Base-by-base conservation (phyloP, 1,140 invertebrate genomes). In the Pseudomyrmex pallidus region DNA sequence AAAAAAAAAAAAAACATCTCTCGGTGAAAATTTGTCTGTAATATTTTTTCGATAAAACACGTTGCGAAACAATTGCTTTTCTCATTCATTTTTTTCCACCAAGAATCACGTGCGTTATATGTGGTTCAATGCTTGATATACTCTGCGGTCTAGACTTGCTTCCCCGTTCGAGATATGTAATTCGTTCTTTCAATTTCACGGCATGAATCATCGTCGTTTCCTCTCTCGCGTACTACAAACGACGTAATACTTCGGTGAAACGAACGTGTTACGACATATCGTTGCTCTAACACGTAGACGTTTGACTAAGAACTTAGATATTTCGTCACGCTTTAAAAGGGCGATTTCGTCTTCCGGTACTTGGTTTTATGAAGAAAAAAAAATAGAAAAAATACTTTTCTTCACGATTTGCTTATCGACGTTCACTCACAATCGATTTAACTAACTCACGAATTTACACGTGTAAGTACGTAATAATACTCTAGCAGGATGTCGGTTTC, bases 111-210 rank as follows among this genome's bases (percentile, higher is more conserved):
- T 20, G 20, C 10, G 35, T 77, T 46, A 66, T 48, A 1, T 22
- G 17, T 17, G n/a, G 44, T 66, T 66, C n/a, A 25, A 13, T 9
- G 64, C 20, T 48, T 48, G n/a, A 80, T 72, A 61, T 72, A 70
- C 15, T 57, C 70, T 80, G 54, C 44, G 64, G 35, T 80, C 64
- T 59, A 61, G 54, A 5, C 74, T 77, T 8, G 46, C 48, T 66
- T 76, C 17, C 13, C 48, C 20, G 52, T 62, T 52, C 22, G 25
- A 15, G 44, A 72, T 64, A 64, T 64, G 76, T 82, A 85, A 70
- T 66, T 61, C 66, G 54, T 78, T 85, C 76, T 82, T 84, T 64
- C 83, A 84, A 82, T 85, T 72, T 56, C 66, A 77, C 48, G n/a
- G 9, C 17, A 82, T 76, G 59, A 72, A 82, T 85, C 76, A 73